Percentiles rank a stretch among this genome's conserved stretches.
phyloP scores from a whole-genome alignment of 1,140 invertebrate species.

The Contarinia nasturtii region DNA sequence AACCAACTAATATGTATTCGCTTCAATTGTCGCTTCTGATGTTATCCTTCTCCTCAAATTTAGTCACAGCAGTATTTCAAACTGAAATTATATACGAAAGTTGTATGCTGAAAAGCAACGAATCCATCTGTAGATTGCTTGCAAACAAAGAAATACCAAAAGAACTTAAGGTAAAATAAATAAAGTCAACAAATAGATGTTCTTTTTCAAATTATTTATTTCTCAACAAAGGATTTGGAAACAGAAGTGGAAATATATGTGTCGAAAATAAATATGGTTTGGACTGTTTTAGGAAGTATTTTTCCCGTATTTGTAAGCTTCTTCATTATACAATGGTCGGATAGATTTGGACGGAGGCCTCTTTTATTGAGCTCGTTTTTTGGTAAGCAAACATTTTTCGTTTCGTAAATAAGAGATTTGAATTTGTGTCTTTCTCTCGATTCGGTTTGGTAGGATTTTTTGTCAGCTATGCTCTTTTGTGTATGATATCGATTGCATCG shows the following conservation, averaged over 20 bases:
- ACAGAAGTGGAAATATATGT: constrained; percentile 37
- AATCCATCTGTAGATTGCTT: constrained; percentile 27
- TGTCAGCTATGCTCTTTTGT: constrained; percentile 13
- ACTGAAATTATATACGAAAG: constrained; percentile 33
- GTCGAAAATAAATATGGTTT: constrained; percentile 32
- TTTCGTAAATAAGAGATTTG: no score
- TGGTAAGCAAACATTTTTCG: constrained; percentile 20
- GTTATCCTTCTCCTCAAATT: constrained; percentile 16
- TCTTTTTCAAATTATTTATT: constrained; percentile 1
- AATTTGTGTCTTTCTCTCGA: no score
- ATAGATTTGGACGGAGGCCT: constrained; percentile 47
- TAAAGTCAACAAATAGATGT: neutral
- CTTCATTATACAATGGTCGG: constrained; percentile 53
- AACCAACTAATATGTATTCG: constrained; percentile 14
- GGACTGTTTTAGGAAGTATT: constrained; percentile 36
- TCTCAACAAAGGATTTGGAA: constrained; percentile 26
- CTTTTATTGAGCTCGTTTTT: constrained; percentile 32
- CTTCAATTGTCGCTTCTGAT: constrained; percentile 20
- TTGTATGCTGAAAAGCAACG: constrained; percentile 28
- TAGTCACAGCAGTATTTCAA: constrained; percentile 24
- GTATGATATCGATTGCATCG: constrained; percentile 11
- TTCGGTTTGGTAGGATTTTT: constrained; percentile 12
- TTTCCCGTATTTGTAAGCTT: constrained; percentile 38
- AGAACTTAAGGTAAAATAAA: neutral
- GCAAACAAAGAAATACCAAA: constrained; percentile 27